Conservation (phyloP, 2,888 invertebrate species). For the Luperina testacea region DNA sequence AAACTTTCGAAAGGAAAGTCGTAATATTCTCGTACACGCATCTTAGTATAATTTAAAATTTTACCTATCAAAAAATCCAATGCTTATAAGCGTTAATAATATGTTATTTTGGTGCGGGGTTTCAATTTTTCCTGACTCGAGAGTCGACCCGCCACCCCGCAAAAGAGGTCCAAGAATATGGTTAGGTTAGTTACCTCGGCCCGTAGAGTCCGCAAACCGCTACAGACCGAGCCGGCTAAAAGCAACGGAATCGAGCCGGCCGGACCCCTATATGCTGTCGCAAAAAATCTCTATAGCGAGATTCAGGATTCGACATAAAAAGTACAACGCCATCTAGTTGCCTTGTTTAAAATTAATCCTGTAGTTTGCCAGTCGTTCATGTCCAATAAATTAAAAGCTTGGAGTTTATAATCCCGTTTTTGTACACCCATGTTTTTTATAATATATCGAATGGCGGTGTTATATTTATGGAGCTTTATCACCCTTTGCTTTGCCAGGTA, state of each 20-base stretch:
- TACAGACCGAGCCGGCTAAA: conserved; percentile 94
- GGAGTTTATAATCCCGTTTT: conserved; percentile 13
- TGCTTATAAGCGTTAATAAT: background rate
- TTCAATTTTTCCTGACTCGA: conserved; percentile 88
- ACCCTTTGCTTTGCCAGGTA: conserved; percentile 41
- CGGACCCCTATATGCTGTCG: conserved; percentile 65
- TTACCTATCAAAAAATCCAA: conserved; percentile 55
- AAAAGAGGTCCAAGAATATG: conserved; percentile 88
- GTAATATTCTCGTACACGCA: background rate
- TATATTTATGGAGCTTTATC: conserved; percentile 25
- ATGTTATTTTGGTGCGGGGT: conserved; percentile 74
- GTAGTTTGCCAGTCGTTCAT: background rate
- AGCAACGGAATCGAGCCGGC: conserved; percentile 67
- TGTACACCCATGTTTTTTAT: conserved; percentile 31
- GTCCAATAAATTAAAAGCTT: conserved; percentile 24
- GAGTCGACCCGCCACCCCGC: conserved; percentile 87
- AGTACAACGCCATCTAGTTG: conserved; percentile 72
- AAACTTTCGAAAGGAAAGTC: conserved; percentile 27
- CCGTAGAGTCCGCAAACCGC: conserved; percentile 92
- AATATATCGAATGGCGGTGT: background rate
- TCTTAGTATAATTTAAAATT: background rate
- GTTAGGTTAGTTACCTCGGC: conserved; percentile 89
- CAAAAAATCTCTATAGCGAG: conserved; percentile 70
- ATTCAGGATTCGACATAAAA: conserved; percentile 63
- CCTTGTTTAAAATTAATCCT: conserved; percentile 7